phyloP scores from a whole-genome alignment of 1,140 invertebrate species.

The Anthonomus grandis region DNA sequence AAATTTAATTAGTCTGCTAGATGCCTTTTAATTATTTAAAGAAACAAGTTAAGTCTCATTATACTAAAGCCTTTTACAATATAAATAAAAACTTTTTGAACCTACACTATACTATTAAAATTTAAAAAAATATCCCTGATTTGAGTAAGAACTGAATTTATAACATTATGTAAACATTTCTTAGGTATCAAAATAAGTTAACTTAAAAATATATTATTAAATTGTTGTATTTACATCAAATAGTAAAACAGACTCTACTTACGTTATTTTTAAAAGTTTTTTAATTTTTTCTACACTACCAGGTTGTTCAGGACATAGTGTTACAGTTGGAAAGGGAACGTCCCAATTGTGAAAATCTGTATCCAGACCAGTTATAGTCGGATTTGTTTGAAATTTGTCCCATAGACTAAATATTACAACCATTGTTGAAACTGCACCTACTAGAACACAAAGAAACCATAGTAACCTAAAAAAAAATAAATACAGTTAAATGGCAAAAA shows the following conservation, averaged over 20 bases:
- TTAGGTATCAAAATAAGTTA: too few relatives aligned
- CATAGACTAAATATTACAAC: constrained; percentile 70
- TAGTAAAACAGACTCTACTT: constrained; percentile 7
- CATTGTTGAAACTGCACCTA: constrained; percentile 62
- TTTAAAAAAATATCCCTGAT: too few relatives aligned
- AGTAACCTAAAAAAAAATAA: constrained; percentile 62
- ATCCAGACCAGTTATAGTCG: constrained; percentile 71
- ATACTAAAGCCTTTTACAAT: too few relatives aligned
- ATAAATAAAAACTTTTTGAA: too few relatives aligned
- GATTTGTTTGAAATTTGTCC: constrained; percentile 76
- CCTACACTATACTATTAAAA: too few relatives aligned
- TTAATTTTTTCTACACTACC: constrained; percentile 51
- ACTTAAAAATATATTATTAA: too few relatives aligned
- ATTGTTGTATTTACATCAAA: background rate
- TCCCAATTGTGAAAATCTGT: constrained; percentile 74
- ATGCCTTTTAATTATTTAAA: too few relatives aligned
- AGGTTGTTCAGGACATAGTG: constrained; percentile 54
- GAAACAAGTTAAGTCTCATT: too few relatives aligned
- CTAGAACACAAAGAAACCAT: constrained; percentile 68
- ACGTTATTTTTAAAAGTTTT: constrained; percentile 37
- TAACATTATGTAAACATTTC: too few relatives aligned
- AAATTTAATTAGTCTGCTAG: too few relatives aligned
- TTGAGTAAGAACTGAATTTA: too few relatives aligned
- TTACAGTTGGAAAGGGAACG: constrained; percentile 66
- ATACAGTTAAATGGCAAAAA: too few relatives aligned